A percentile compares a stretch with the other conserved stretches of the same genome.
These are phyloP conservation scores for Gryllus bimaculatus DNA, from an alignment of 1,140 invertebrate genomes.

Conservation along the genomic window DNA sequence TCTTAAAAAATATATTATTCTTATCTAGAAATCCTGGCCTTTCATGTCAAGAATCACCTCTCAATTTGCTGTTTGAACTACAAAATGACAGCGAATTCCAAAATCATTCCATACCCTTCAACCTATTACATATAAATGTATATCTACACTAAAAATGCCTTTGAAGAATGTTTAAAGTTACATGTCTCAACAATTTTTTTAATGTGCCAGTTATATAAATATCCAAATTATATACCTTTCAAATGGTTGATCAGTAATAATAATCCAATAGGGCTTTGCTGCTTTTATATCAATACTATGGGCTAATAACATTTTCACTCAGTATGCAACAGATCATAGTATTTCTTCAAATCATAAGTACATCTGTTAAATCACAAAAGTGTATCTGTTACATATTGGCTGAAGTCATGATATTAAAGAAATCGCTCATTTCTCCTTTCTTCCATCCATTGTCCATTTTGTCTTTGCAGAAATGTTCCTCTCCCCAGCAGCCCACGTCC, in stretches of 20 bases:
- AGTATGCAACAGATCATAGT: neutral
- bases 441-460: conserved; percentile 4
- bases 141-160: no score
- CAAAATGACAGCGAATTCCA: neutral
- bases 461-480: neutral
- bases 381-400: neutral
- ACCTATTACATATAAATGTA: neutral
- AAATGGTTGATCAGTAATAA: no score
- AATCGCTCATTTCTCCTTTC: neutral
- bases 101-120: neutral
- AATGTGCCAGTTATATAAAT: no score
- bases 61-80: neutral
- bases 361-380: neutral
- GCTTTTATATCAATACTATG: neutral
- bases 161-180: no score
- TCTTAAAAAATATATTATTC: no score
- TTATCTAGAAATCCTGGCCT: neutral
- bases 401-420: neutral
- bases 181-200: no score
- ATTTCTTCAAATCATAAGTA: neutral
- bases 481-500: conserved; percentile 1
- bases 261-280: no score
- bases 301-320: neutral
- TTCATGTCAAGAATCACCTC: neutral
- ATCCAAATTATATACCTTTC: no score